Evolutionary conservation across 2,888 invertebrate species (phyloP).

Genomic region (Fragum whitleyi): DNA sequence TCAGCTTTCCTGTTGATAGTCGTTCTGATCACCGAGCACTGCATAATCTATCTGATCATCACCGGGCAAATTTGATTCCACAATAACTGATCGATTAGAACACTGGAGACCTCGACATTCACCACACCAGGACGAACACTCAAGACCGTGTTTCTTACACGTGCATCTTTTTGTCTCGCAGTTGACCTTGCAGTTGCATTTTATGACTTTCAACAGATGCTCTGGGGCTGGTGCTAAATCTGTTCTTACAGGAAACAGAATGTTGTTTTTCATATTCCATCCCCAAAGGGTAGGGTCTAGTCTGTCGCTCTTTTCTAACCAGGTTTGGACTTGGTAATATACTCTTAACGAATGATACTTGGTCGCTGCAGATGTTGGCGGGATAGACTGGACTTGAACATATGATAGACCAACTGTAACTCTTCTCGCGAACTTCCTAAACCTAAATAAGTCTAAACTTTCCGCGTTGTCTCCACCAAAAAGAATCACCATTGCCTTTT

Average conservation of each 20-base stretch:
- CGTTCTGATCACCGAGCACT: too few relatives aligned
- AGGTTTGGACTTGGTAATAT: constrained; percentile 65
- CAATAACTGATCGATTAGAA: too few relatives aligned
- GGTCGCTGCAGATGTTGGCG: constrained; percentile 69
- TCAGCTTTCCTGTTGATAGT: too few relatives aligned
- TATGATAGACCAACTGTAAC: constrained; percentile 37
- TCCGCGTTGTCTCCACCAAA: constrained; percentile 42
- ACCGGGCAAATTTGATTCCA: too few relatives aligned
- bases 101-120: not conserved
- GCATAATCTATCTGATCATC: too few relatives aligned
- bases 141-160: constrained; percentile 63
- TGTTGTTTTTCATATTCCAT: constrained; percentile 48
- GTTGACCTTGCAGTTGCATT: constrained; percentile 59
- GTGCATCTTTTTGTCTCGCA: constrained; percentile 58
- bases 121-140: constrained; percentile 6
- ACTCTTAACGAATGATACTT: constrained; percentile 60
- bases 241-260: constrained; percentile 47
- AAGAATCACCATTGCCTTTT: constrained; percentile 15
- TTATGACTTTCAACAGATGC: constrained; percentile 49
- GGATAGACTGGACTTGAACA: constrained; percentile 63
- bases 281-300: constrained; percentile 60
- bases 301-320: constrained; percentile 32
- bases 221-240: constrained; percentile 58
- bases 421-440: constrained; percentile 49
- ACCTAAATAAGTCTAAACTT: constrained; percentile 49